Evolutionary conservation across 2,888 invertebrate species (phyloP).

Genomic region (Leptinotarsa juncta): DNA sequence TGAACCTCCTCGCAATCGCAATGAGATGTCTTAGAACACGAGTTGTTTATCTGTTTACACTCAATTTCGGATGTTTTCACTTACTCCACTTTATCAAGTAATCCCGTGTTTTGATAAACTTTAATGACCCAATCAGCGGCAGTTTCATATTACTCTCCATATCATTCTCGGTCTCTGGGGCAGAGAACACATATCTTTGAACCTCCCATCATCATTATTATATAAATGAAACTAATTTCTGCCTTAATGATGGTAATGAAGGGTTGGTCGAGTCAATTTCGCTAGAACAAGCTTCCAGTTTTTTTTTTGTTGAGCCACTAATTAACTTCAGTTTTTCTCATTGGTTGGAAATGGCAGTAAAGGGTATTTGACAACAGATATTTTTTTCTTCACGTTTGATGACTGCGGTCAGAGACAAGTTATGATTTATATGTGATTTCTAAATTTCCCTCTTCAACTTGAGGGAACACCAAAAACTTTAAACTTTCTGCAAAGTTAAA

Average conservation of each 20-base stretch:
- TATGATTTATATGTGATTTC: too few species aligned
- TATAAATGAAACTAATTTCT: slow-evolving; percentile 1
- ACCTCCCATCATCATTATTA: neutral
- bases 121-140: slow-evolving; percentile 3
- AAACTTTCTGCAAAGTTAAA: too few species aligned
- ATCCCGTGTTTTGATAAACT: neutral
- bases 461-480: too few species aligned
- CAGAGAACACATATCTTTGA: neutral
- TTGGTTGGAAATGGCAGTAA: too few species aligned
- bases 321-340: neutral
- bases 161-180: neutral
- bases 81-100: neutral
- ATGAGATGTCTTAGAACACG: too few species aligned
- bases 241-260: neutral
- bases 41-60: neutral
- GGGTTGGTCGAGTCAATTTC: neutral
- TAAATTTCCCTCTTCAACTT: too few species aligned
- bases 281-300: neutral
- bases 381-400: too few species aligned
- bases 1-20: too few species aligned
- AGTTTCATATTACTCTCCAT: neutral
- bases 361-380: too few species aligned
- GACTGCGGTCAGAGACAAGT: too few species aligned
- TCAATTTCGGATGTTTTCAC: neutral
- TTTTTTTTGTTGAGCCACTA: neutral